These are phyloP conservation scores for Amphimallon solstitiale DNA, from an alignment of 2,888 invertebrate species.

Conservation along the genomic window DNA sequence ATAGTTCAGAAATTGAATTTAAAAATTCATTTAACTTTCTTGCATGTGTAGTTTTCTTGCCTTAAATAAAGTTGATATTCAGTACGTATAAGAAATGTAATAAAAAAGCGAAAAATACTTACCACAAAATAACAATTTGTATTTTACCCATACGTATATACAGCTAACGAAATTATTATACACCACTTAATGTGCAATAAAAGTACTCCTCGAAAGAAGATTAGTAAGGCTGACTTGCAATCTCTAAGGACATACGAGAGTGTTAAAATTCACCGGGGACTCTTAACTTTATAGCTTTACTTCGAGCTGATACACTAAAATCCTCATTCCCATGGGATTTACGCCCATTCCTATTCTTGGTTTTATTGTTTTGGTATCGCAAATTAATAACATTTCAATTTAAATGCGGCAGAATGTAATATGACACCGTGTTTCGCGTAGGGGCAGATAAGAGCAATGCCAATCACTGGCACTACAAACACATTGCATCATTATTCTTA, in stretches of 20 bases:
- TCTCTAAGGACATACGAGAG: slow-evolving; percentile 31
- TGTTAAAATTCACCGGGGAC: slow-evolving; percentile 29
- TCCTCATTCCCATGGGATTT: slow-evolving; percentile 34
- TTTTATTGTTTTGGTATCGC: slow-evolving; percentile 39
- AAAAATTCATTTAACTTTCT: too few relatives aligned
- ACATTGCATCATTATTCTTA: slow-evolving; percentile 7
- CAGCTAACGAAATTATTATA: neutral
- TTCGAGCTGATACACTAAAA: slow-evolving; percentile 26
- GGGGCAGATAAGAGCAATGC: slow-evolving; percentile 40
- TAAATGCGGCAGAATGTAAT: slow-evolving; percentile 39
- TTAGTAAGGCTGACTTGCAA: slow-evolving; percentile 9
- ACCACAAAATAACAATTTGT: too few relatives aligned
- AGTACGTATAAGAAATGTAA: too few relatives aligned
- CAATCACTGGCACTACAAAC: neutral
- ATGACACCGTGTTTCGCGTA: slow-evolving; percentile 28
- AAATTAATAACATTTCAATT: slow-evolving; percentile 42
- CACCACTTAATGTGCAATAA: slow-evolving; percentile 17
- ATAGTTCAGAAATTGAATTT: too few relatives aligned
- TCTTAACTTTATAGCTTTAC: slow-evolving; percentile 19
- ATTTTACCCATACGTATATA: too few relatives aligned
- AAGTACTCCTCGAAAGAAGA: slow-evolving; percentile 13
- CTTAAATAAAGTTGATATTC: too few relatives aligned
- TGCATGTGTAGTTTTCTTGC: too few relatives aligned
- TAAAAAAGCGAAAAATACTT: too few relatives aligned
- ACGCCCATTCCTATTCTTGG: slow-evolving; percentile 37